Percentiles rank a stretch among this genome's conserved stretches.
Evolutionary conservation across 2,113 vertebrate genomes (phyloP).

Genomic region (Oxyruncus cristatus): DNA sequence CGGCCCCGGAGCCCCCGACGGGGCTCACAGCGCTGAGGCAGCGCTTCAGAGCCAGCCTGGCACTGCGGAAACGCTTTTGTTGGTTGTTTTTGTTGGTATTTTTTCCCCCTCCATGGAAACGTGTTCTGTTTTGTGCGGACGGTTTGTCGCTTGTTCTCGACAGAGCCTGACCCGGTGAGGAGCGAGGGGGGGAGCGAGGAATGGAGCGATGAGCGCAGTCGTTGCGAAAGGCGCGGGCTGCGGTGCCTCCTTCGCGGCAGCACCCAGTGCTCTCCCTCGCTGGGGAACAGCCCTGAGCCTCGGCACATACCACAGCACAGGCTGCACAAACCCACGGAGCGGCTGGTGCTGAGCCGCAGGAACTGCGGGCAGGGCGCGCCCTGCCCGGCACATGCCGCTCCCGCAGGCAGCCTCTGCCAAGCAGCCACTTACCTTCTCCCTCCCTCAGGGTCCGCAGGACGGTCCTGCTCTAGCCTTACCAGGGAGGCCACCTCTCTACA

Average conservation of each 20-base stretch:
- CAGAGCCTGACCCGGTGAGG: slow-evolving; percentile 21
- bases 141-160: slow-evolving; percentile 45
- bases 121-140: slow-evolving; percentile 55
- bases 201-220: background rate
- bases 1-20: background rate
- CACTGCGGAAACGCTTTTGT: background rate
- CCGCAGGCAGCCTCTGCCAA: slow-evolving; percentile 37
- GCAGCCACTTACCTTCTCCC: slow-evolving; percentile 59
- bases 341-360: slow-evolving; percentile 9
- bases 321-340: slow-evolving; percentile 27
- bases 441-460: slow-evolving; percentile 53
- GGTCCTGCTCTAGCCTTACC: slow-evolving; percentile 53
- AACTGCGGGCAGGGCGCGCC: slow-evolving; percentile 12
- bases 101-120: slow-evolving; percentile 9
- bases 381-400: slow-evolving; percentile 38
- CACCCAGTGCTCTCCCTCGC: slow-evolving; percentile 12
- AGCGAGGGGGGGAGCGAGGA: background rate
- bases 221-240: slow-evolving; percentile 34
- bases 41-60: background rate
- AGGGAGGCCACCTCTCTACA: slow-evolving; percentile 42
- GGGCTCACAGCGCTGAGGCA: background rate
- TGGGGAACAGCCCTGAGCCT: slow-evolving; percentile 20
- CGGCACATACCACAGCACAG: slow-evolving; percentile 21
- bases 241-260: slow-evolving; percentile 21
- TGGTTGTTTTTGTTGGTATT: background rate